A percentile compares a stretch with the other conserved stretches of the same genome.
Conservation (phyloP, 2,797 vertebrate species). For the Myiotriccus ornatus region DNA sequence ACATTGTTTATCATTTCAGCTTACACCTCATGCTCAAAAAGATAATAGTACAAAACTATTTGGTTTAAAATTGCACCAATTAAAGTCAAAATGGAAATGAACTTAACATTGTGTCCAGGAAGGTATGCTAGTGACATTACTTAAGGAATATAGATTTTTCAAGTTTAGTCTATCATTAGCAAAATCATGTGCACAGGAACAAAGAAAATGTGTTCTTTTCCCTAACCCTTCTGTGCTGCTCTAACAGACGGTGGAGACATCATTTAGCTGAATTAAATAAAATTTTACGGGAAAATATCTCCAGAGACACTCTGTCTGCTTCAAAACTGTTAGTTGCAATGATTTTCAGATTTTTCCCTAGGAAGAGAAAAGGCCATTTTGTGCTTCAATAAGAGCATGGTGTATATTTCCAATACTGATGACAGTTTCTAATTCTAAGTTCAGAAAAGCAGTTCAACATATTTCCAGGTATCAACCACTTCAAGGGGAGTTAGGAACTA, state of each 20-base stretch:
- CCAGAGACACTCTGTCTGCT: not conserved
- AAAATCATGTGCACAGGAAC: conserved; percentile 20
- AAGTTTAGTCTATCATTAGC: conserved; percentile 11
- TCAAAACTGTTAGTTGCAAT: not conserved
- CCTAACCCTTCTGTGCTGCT: conserved; percentile 6
- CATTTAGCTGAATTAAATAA: conserved; percentile 9
- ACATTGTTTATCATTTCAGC: conserved; percentile 58
- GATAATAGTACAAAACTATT: conserved; percentile 51
- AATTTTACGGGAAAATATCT: not conserved
- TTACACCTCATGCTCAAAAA: conserved; percentile 65
- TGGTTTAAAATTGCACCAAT: conserved; percentile 60
- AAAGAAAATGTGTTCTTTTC: conserved; percentile 17
- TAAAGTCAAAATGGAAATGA: conserved; percentile 56
- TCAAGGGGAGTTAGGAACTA: conserved; percentile 7
- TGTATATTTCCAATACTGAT: not conserved
- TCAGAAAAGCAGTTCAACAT: conserved; percentile 47
- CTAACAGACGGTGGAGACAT: not conserved
- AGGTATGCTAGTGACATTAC: not conserved
- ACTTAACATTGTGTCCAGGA: conserved; percentile 38
- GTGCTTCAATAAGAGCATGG: conserved; percentile 32
- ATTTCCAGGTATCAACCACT: not conserved
- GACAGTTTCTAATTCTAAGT: conserved; percentile 58
- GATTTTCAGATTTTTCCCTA: conserved; percentile 23
- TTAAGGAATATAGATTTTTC: not conserved
- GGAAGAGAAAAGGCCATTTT: conserved; percentile 11